Percentiles rank a stretch among this genome's conserved stretches.
Evolutionary conservation across 2,113 vertebrate genomes (phyloP).

Genomic region (Strix aluco): DNA sequence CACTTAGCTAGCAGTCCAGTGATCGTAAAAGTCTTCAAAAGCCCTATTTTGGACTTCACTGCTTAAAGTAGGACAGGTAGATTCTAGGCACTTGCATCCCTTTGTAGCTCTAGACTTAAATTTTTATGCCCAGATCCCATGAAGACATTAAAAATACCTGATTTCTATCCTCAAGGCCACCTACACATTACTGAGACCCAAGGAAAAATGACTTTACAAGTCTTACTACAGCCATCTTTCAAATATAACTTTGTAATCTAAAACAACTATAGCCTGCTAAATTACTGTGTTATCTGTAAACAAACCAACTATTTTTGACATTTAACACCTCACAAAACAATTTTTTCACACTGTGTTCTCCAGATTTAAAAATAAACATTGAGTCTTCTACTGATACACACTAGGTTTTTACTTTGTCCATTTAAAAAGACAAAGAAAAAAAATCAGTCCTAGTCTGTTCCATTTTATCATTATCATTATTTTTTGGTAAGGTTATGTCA

Average conservation of each 20-base stretch:
- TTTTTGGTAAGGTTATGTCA: background rate
- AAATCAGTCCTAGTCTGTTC: rapidly evolving
- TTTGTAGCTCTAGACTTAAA: background rate
- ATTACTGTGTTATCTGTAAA: background rate
- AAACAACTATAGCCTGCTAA: background rate
- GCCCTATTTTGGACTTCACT: background rate
- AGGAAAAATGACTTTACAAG: background rate
- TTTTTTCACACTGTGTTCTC: background rate
- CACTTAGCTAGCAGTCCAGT: background rate
- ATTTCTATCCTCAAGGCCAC: background rate
- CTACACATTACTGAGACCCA: background rate
- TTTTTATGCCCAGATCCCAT: background rate
- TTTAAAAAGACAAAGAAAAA: background rate
- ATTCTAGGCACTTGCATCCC: background rate
- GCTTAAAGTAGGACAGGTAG: background rate
- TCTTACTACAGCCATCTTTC: background rate
- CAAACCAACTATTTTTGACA: background rate
- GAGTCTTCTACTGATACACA: background rate
- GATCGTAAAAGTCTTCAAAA: background rate
- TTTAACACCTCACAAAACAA: background rate
- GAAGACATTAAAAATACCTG: background rate
- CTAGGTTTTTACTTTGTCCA: background rate
- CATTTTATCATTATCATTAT: background rate
- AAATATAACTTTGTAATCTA: background rate
- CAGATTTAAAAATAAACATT: background rate